A percentile compares a stretch with the other conserved stretches of the same genome.
Conservation (phyloP, 2,797 vertebrate genomes). For the Furcifer pardalis region DNA sequence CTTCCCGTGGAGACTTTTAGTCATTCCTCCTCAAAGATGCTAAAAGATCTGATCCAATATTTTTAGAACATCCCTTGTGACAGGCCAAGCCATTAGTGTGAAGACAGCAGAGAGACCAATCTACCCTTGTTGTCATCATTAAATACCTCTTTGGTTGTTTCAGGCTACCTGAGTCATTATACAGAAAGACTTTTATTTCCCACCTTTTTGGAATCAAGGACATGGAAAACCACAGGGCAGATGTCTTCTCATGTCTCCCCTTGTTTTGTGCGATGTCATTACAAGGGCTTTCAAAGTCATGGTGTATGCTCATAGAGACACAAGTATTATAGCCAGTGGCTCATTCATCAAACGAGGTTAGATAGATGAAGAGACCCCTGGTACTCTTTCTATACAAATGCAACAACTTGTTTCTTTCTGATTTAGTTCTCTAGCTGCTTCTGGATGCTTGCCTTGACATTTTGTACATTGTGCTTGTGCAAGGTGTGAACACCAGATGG, state of each 20-base stretch:
- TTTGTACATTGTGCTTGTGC: not conserved
- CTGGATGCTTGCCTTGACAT: not conserved
- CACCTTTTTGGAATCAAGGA: not conserved
- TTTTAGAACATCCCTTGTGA: conserved; percentile 55
- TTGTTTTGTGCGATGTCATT: accelerated
- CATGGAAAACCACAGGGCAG: not conserved
- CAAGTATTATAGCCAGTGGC: not conserved
- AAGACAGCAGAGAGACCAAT: not conserved
- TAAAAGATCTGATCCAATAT: conserved; percentile 39
- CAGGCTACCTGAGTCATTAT: not conserved
- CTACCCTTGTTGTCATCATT: not conserved
- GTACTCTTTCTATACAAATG: not conserved
- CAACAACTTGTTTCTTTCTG: not conserved
- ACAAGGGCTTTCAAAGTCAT: not conserved
- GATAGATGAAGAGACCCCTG: not conserved
- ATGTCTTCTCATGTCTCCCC: not conserved
- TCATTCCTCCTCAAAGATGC: conserved; percentile 4
- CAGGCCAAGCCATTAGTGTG: conserved; percentile 33
- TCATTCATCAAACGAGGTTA: not conserved
- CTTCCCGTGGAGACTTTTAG: conserved; percentile 30
- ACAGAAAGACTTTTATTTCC: not conserved
- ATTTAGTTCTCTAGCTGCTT: not conserved
- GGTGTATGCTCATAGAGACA: not conserved
- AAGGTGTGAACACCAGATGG: not conserved
- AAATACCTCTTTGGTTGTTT: conserved; percentile 2